Evolutionary conservation across 2,797 vertebrate species (phyloP).

Genomic region (Siniperca scherzeri): DNA sequence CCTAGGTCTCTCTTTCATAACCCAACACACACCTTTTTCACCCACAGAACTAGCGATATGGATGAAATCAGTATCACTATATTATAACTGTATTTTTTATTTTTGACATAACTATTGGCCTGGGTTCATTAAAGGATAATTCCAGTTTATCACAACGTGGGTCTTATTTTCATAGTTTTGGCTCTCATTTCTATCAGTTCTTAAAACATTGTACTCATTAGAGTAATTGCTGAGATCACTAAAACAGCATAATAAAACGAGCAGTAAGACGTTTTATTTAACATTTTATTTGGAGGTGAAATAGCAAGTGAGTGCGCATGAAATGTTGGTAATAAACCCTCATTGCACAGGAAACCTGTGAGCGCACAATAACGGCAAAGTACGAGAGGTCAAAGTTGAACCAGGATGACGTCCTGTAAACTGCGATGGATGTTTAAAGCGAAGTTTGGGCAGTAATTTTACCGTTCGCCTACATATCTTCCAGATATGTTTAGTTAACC

Average conservation of each 20-base stretch:
- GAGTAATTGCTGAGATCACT: neutral
- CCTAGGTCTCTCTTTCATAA: constrained; percentile 4
- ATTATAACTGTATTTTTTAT: neutral
- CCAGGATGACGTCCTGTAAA: neutral
- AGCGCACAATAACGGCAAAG: neutral
- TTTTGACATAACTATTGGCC: neutral
- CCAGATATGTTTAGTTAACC: neutral
- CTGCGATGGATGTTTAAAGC: neutral
- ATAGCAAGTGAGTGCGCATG: neutral
- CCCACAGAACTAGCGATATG: neutral
- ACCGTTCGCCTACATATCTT: neutral
- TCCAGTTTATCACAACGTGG: neutral
- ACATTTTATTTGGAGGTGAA: neutral
- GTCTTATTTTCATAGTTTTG: neutral
- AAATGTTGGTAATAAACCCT: neutral
- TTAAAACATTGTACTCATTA: neutral
- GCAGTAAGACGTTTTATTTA: neutral
- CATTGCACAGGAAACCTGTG: neutral
- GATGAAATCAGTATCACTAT: neutral
- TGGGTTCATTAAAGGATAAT: neutral
- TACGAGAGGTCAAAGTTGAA: no score
- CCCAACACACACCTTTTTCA: neutral
- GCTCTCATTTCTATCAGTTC: neutral
- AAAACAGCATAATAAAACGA: neutral
- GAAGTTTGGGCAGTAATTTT: neutral